Conservation (phyloP, 1,140 invertebrate species). For the Heliothis virescens region DNA sequence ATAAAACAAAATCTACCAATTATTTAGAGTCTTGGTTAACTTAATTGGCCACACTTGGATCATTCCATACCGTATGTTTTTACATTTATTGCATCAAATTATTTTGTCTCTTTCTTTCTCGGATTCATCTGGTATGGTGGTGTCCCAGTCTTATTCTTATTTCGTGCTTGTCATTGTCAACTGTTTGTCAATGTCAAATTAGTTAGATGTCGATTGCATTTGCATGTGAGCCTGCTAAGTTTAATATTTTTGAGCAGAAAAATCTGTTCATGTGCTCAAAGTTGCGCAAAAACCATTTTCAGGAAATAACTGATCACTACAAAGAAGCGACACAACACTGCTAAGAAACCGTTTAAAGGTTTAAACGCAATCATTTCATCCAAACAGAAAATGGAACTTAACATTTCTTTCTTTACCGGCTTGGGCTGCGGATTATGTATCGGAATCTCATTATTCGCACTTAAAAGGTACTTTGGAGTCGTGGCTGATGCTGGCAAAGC, state of each 20-base stretch:
- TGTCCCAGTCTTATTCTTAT: neutral
- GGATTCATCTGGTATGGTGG: neutral
- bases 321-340: neutral
- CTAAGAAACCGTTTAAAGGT: neutral
- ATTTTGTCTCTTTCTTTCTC: neutral
- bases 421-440: slow-evolving; percentile 78
- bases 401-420: slow-evolving; percentile 72
- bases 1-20: neutral
- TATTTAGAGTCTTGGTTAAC: too few relatives aligned
- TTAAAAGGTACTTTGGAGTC: slow-evolving; percentile 67
- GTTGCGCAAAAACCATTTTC: too few relatives aligned
- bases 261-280: too few relatives aligned
- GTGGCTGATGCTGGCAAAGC: slow-evolving; percentile 57
- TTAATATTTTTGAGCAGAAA: too few relatives aligned
- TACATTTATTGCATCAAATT: neutral
- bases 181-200: neutral
- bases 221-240: too few relatives aligned
- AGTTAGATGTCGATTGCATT: too few relatives aligned
- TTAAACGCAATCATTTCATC: slow-evolving; percentile 58
- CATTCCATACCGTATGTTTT: too few relatives aligned
- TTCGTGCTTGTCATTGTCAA: neutral
- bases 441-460: slow-evolving; percentile 72
- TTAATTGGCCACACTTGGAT: too few relatives aligned
- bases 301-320: too few relatives aligned
- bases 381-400: slow-evolving; percentile 73